phyloP scores from a whole-genome alignment of 2,888 invertebrate species.

The Leptogaster cylindrica region DNA sequence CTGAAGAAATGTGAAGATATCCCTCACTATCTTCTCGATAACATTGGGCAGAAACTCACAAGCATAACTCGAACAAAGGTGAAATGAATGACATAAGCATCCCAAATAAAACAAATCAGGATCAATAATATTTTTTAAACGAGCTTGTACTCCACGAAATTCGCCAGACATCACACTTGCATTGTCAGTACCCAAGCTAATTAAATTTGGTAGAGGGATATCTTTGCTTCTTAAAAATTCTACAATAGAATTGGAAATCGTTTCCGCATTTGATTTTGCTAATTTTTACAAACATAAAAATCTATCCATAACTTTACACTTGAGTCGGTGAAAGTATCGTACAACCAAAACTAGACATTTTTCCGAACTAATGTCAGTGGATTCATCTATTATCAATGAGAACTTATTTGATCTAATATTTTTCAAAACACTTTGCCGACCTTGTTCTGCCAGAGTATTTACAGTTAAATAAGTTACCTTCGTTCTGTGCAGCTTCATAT shows the following conservation, averaged over 20 bases:
- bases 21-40: background rate
- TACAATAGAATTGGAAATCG: constrained; percentile 10
- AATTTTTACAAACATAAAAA: constrained; percentile 29
- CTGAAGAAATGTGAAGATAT: background rate
- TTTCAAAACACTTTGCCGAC: background rate
- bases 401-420: background rate
- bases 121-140: background rate
- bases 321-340: constrained; percentile 37
- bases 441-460: background rate
- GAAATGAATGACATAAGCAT: constrained; percentile 12
- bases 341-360: constrained; percentile 29
- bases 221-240: constrained; percentile 9
- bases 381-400: constrained; percentile 28
- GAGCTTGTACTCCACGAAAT: background rate
- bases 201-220: background rate
- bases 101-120: constrained; percentile 7
- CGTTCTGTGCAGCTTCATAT: too few species aligned
- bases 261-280: background rate
- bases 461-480: too few species aligned
- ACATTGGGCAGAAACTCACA: background rate
- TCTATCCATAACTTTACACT: too few species aligned
- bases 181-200: background rate
- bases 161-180: background rate
- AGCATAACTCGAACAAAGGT: background rate
- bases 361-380: constrained; percentile 10